Conservation (phyloP, 2,888 invertebrate species). For the Agrochola circellaris region DNA sequence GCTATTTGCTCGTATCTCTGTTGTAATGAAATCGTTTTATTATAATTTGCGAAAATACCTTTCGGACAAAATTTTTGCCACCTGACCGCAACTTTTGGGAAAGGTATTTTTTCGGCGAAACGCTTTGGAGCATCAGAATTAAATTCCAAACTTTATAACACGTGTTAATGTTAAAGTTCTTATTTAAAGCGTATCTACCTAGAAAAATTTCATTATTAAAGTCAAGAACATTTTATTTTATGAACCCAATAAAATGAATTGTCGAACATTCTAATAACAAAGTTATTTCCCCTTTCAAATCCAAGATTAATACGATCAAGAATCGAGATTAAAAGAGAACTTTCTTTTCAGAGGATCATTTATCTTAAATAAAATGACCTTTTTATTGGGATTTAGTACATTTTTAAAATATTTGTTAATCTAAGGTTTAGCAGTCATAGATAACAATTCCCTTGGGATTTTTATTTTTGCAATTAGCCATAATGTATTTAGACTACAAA, state of each 20-base stretch:
- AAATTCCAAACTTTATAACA: not conserved
- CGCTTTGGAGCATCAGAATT: not conserved
- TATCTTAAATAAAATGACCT: constrained; percentile 36
- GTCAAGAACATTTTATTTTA: constrained; percentile 4
- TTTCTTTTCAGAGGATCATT: constrained; percentile 36
- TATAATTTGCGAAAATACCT: constrained; percentile 42
- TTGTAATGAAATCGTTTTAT: constrained; percentile 50
- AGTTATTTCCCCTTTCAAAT: constrained; percentile 50
- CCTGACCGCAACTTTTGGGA: constrained; percentile 14
- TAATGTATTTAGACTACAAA: not conserved
- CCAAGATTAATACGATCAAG: constrained; percentile 47
- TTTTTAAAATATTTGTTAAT: constrained; percentile 24
- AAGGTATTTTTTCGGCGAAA: not conserved
- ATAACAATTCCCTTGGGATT: constrained; percentile 3
- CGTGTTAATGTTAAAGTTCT: not conserved
- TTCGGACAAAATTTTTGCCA: not conserved
- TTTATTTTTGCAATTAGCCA: not conserved
- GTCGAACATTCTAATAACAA: constrained; percentile 41
- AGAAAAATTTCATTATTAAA: not conserved
- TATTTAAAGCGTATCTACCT: not conserved
- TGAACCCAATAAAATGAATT: constrained; percentile 31
- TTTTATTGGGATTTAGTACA: constrained; percentile 23
- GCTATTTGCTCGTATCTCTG: constrained; percentile 34
- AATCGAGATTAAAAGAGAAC: constrained; percentile 45
- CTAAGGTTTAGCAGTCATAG: constrained; percentile 1